Evolutionary conservation across 2,888 invertebrate genomes (phyloP).

Genomic region (Idaea aversata): DNA sequence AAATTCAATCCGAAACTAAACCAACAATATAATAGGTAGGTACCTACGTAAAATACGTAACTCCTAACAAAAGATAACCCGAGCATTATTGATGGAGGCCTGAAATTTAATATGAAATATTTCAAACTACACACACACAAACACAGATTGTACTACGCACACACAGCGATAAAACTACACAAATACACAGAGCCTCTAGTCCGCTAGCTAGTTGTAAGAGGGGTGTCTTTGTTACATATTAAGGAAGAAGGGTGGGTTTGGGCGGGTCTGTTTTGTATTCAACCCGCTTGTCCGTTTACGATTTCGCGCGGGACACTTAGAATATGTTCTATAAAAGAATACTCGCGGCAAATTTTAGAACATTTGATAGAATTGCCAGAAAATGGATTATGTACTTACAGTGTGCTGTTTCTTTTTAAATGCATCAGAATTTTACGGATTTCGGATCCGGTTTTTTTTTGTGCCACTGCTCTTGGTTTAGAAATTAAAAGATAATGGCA

Average conservation of each 20-base stretch:
- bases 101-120: conserved; percentile 79
- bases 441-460: no score
- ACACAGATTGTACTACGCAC: conserved; percentile 51
- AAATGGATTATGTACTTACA: no score
- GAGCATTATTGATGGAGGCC: conserved; percentile 72
- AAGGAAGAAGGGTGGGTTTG: conserved; percentile 74
- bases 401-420: no score
- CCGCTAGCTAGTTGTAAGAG: conserved; percentile 56
- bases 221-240: conserved; percentile 79
- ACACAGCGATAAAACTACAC: conserved; percentile 61
- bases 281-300: conserved; percentile 70
- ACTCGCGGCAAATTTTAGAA: background rate
- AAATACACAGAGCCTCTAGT: conserved; percentile 45
- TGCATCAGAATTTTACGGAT: no score
- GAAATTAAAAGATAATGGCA: no score
- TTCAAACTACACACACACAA: conserved; percentile 48
- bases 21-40: background rate
- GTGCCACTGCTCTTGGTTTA: no score
- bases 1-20: background rate
- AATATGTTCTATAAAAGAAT: conserved; percentile 26
- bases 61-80: conserved; percentile 64
- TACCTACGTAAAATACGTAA: background rate
- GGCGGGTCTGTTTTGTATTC: conserved; percentile 73
- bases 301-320: conserved; percentile 76
- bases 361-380: background rate